Percentiles rank a stretch among this genome's conserved stretches.
phyloP scores from a whole-genome alignment of 2,888 invertebrate species.

The Platynereis dumerilii region DNA sequence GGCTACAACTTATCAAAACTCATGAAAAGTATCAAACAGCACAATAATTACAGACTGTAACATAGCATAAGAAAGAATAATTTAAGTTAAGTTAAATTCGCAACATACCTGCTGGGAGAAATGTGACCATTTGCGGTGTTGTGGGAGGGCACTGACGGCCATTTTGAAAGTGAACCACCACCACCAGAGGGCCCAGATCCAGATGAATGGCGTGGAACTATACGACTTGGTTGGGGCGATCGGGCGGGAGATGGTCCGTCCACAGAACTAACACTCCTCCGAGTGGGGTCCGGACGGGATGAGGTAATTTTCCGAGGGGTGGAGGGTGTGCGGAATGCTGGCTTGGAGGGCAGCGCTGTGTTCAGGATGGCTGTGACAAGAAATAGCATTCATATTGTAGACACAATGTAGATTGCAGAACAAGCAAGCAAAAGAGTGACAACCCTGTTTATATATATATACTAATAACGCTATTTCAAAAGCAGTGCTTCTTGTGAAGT shows the following conservation, averaged over 20 bases:
- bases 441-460: no score
- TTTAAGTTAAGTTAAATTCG: no score
- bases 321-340: constrained; percentile 34
- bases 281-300: constrained; percentile 1
- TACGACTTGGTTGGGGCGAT: constrained; percentile 19
- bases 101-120: constrained; percentile 19
- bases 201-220: constrained; percentile 20
- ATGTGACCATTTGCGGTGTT: constrained; percentile 23
- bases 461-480: no score
- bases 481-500: no score
- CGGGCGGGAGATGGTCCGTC: background rate
- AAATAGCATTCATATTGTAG: background rate
- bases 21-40: no score
- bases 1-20: no score
- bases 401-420: no score
- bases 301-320: constrained; percentile 9
- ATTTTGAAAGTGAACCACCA: constrained; percentile 44
- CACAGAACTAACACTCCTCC: background rate
- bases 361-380: constrained; percentile 33
- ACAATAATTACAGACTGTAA: no score
- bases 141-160: constrained; percentile 46
- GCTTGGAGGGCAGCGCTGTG: constrained; percentile 52
- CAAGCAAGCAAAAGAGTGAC: no score
- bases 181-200: constrained; percentile 16
- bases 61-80: no score